phyloP scores from a whole-genome alignment of 1,140 invertebrate genomes.

The Neodiprion lecontei region DNA sequence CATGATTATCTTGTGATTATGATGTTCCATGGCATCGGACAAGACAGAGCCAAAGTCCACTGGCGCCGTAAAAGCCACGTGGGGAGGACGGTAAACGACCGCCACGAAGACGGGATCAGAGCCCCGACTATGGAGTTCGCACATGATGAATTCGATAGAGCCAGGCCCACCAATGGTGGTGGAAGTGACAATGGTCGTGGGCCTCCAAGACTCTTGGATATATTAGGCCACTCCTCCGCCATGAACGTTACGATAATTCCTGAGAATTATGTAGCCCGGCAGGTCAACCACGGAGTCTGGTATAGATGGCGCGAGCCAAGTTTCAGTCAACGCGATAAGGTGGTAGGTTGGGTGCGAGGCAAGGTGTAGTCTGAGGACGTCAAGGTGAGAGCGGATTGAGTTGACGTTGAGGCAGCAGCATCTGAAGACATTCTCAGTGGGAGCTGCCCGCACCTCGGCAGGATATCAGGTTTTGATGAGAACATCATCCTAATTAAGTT shows the following conservation, averaged over 20 bases:
- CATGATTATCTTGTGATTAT: background rate
- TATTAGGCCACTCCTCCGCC: background rate
- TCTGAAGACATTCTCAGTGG: too few relatives aligned
- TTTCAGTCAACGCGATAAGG: too few relatives aligned
- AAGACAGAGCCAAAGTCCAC: background rate
- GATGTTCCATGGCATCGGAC: background rate
- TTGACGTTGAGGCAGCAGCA: too few relatives aligned
- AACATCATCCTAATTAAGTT: too few relatives aligned
- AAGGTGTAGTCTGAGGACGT: too few relatives aligned
- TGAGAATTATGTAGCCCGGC: background rate
- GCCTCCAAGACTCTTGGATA: background rate
- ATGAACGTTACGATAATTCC: background rate
- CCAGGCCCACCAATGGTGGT: background rate
- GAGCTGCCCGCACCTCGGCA: too few relatives aligned
- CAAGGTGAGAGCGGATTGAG: too few relatives aligned
- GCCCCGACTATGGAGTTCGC: background rate
- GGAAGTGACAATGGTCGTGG: background rate
- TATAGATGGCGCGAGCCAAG: too few relatives aligned
- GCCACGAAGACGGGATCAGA: background rate
- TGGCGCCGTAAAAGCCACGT: background rate
- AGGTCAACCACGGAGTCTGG: background rate
- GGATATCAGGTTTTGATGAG: too few relatives aligned
- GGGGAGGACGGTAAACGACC: background rate
- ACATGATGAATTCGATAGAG: background rate
- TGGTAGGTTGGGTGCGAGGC: too few relatives aligned